Conservation (phyloP, 2,888 invertebrate species). For the Heliconius hortense region DNA sequence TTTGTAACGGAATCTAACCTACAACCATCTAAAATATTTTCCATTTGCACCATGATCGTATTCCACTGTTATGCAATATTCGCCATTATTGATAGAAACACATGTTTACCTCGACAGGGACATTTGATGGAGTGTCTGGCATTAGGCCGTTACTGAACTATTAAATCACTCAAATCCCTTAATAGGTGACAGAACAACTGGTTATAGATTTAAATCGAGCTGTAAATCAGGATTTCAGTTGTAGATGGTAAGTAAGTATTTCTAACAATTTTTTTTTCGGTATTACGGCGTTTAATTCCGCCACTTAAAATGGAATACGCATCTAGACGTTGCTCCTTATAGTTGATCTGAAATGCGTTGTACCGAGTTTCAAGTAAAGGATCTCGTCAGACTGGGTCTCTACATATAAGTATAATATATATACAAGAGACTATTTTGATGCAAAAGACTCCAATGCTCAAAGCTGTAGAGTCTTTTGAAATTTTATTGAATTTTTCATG, state of each 20-base stretch:
- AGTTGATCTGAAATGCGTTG: no score
- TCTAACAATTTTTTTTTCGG: no score
- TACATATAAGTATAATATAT: background rate
- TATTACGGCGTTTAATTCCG: no score
- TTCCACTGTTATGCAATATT: background rate
- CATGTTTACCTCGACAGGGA: background rate
- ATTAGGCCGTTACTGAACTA: slow-evolving; percentile 1
- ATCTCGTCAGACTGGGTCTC: background rate
- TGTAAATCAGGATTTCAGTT: background rate
- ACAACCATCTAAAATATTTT: no score
- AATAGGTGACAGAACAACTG: background rate
- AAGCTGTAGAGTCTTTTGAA: background rate
- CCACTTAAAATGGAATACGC: no score
- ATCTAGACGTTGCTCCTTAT: no score
- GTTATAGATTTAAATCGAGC: background rate
- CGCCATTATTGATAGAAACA: background rate
- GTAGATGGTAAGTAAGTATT: background rate
- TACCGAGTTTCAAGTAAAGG: no score
- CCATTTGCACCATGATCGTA: no score
- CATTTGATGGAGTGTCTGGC: background rate
- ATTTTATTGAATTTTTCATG: slow-evolving; percentile 2
- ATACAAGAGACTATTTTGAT: background rate
- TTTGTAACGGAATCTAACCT: no score
- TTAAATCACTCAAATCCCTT: slow-evolving; percentile 9
- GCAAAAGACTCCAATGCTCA: background rate